These are phyloP conservation scores for Thaleichthys pacificus DNA, from an alignment of 2,797 vertebrate species.

Conservation along the genomic window DNA sequence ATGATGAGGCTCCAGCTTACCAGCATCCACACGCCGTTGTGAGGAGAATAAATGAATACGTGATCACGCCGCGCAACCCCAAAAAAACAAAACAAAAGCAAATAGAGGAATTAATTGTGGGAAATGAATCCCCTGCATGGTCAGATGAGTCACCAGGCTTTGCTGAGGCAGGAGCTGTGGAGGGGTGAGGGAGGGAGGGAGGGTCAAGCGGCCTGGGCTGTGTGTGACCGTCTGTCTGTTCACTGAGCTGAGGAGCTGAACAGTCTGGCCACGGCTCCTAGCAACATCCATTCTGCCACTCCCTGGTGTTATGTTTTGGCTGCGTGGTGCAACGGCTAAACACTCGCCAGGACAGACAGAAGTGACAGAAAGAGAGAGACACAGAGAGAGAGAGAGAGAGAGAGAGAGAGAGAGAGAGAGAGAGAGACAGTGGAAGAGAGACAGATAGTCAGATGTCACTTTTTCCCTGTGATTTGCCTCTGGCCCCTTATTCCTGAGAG, in stretches of 20 bases:
- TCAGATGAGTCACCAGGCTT: slow-evolving; percentile 64
- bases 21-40: slow-evolving; percentile 54
- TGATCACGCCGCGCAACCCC: slow-evolving; percentile 45
- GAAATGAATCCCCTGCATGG: slow-evolving; percentile 59
- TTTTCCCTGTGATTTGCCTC: no score
- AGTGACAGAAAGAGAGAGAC: slow-evolving; percentile 25
- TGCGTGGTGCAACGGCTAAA: slow-evolving; percentile 42
- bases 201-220: slow-evolving; percentile 24
- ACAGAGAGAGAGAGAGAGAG: slow-evolving; percentile 6
- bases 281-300: slow-evolving; percentile 67
- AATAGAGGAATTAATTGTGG: slow-evolving; percentile 63
- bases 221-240: slow-evolving; percentile 47
- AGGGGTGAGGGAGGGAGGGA: slow-evolving; percentile 14
- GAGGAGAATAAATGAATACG: slow-evolving; percentile 66
- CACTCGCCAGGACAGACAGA: slow-evolving; percentile 54
- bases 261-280: slow-evolving; percentile 50
- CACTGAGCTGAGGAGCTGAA: slow-evolving; percentile 27
- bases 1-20: slow-evolving; percentile 62
- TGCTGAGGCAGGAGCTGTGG: slow-evolving; percentile 53
- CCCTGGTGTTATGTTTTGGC: slow-evolving; percentile 48
- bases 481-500: no score
- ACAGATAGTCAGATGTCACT: slow-evolving; percentile 21
- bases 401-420: no score
- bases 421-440: not conserved
- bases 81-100: slow-evolving; percentile 58